Base-by-base conservation (phyloP, 1,140 invertebrate genomes). In the Drosophila repleta region DNA sequence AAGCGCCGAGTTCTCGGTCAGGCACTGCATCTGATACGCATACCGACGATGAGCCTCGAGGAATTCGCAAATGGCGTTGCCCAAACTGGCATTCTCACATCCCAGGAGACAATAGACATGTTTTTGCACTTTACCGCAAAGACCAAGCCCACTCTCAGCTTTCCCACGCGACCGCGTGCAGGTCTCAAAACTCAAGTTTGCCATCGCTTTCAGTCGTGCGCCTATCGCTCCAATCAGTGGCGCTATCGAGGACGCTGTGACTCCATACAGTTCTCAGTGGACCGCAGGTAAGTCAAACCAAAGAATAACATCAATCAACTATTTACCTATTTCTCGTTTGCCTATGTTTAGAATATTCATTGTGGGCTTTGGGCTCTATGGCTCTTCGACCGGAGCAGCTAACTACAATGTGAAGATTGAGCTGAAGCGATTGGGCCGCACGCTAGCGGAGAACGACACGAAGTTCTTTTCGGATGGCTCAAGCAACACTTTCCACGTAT, bases 141-240 rank as follows among this genome's bases (percentile, higher is more conserved):
- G 63, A 94, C 93, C 32, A 98, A 98, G 92, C 98, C 98, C 20
- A 92, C 92, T 63, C 92, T 99, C 10, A 94, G 94, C 49, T 99
- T 97, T 91, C 95, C 96, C 7, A 95, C 95, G 17, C 96, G 96
- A 91, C 92, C 95, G 3, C 93, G 98, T 79, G 94, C 95, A 63
- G 97, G 97, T 65, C 93, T 99, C 6, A 97, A 97, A 92, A 95
- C 97, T 71, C 96, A 97, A 94, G 95, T 97, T 11, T 98, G 97
- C 87, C 97, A 98, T 91, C 94, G 98, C 91, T 99, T 99, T 91
- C 97, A 98, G 91, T 98, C 97, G 0, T 98, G 97, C 88, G 98
- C 98, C 3, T 99, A 99, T 91, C 94, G 98, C 75, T 97, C 96
- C 84, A 99, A 99, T 91, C 98, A 99, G 84, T 98, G 97, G 97